Base-by-base conservation (phyloP, 2,113 vertebrate genomes). In the Corapipo altera region DNA sequence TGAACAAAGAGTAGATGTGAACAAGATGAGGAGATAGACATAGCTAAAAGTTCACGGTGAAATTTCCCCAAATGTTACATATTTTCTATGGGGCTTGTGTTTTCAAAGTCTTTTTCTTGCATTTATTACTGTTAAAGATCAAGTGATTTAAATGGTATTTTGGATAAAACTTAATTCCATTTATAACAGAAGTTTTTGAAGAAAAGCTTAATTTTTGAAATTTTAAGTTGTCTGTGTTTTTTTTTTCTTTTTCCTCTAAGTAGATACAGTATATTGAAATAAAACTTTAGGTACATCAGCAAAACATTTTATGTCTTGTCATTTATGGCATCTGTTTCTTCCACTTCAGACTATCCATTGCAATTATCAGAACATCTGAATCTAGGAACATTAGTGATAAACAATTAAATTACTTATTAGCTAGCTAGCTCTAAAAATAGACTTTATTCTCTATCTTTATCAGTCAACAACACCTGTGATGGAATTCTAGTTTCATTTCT, bases 361-460 rank as follows among this genome's bases (percentile, higher is more conserved):
- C 33, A 81, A 70, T 84, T 70, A 64, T n/a, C 41, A 33, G 35
- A 92, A 55, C 57, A 89, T 71, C 33, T 91, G 54, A 74, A 16
- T 71, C 76, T 75, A 41, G 33, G 35, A 94, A 84, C 43, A 48
- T 51, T 64, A 64, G 43, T 35, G 48, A 89, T 77, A 93, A 96
- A 87, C 76, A 94, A 66, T 86, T 89, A 77, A 77, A 74, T 17
- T 58, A 81, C 49, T 58, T 89, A 49, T 77, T 87, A 80, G 64
- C n/a, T 87, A 59, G 21, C 33, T 87, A 89, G 26, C 23, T 81
- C n/a, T 92, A 86, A 91, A 87, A 94, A 89, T 78, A 91, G 22
- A 57, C 28, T 83, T 67, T 5, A 35, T 75, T 83, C 26, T 80
- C 62, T 78, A 5, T 78, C 48, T 65, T 55, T 91, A 58, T 85